These are phyloP conservation scores for Vesta saturnalis DNA, from an alignment of 2,888 invertebrate genomes.

Conservation along the genomic window DNA sequence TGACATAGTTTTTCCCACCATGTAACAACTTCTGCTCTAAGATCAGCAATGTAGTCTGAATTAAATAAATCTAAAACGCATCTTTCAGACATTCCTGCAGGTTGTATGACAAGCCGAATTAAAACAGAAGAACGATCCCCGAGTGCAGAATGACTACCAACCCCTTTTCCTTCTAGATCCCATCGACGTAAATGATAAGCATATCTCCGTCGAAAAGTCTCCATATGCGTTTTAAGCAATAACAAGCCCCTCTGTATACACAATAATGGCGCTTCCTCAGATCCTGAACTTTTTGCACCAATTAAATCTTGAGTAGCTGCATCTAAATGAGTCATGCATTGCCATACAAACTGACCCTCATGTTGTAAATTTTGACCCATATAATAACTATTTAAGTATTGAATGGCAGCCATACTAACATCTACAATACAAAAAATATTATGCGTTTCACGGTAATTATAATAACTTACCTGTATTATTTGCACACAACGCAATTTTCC, in stretches of 20 bases:
- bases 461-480: conserved; percentile 76
- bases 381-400: conserved; percentile 93
- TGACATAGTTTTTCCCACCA: conserved; percentile 84
- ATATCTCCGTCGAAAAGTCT: conserved; percentile 88
- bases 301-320: conserved; percentile 81
- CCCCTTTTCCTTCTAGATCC: conserved; percentile 84
- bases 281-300: conserved; percentile 58
- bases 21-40: conserved; percentile 93
- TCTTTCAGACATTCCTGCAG: conserved; percentile 88
- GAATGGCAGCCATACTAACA: conserved; percentile 94
- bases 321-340: conserved; percentile 92
- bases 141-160: conserved; percentile 78
- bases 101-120: conserved; percentile 84
- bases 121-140: conserved; percentile 71
- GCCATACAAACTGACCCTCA: conserved; percentile 91
- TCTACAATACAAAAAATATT: conserved; percentile 63
- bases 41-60: conserved; percentile 90
- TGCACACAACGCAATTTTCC: conserved; percentile 92
- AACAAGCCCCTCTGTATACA: conserved; percentile 91
- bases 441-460: not conserved
- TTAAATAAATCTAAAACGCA: conserved; percentile 83
- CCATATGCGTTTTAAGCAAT: conserved; percentile 90
- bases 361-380: conserved; percentile 91
- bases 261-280: conserved; percentile 83
- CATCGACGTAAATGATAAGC: conserved; percentile 90